Conservation (phyloP, 2,113 vertebrate species). For the Stegostoma tigrinum region DNA sequence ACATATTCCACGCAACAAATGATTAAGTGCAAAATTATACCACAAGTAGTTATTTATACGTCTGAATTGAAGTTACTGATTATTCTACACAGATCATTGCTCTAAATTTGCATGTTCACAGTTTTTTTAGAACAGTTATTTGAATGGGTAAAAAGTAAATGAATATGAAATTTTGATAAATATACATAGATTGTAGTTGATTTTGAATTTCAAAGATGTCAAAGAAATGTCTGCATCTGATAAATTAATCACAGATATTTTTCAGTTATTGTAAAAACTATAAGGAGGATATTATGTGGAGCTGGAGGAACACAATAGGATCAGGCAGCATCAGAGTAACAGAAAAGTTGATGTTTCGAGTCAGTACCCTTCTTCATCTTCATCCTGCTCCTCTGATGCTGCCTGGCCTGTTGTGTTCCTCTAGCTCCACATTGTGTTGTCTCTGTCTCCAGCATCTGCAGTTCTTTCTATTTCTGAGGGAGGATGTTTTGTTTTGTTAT, state of each 20-base stretch:
- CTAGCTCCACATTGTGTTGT: no score
- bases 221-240: neutral
- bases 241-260: neutral
- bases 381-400: no score
- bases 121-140: conserved; percentile 3
- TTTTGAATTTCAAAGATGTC: conserved; percentile 8
- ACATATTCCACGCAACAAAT: conserved; percentile 16
- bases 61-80: neutral
- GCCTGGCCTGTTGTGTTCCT: no score
- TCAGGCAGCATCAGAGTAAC: no score
- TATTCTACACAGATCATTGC: neutral
- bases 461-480: neutral
- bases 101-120: neutral
- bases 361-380: no score
- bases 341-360: no score
- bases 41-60: conserved; percentile 4
- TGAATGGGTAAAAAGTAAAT: neutral
- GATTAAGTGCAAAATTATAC: conserved; percentile 1
- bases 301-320: no score
- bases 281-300: neutral
- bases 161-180: neutral
- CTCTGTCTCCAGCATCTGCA: no score
- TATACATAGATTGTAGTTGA: neutral
- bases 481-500: neutral
- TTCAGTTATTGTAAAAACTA: neutral